Base-by-base conservation (phyloP, 2,888 invertebrate species). In the Catocala fraxini region DNA sequence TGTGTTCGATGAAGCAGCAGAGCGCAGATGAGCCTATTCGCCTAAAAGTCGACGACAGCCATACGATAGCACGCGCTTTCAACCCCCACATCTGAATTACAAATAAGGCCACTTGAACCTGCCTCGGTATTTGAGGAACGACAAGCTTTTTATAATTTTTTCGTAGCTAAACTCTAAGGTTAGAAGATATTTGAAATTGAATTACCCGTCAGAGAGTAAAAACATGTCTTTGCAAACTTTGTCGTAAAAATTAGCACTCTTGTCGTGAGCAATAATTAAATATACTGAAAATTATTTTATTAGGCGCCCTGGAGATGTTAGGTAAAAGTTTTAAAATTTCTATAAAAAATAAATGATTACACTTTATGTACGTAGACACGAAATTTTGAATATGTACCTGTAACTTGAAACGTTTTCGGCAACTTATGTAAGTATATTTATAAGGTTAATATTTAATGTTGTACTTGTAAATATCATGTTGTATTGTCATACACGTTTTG, bases 31-130 rank as follows among this genome's bases (percentile, higher is more conserved):
- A 73, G 65, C 59, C 61, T 43, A 64, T 73, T 70, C 64, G 65
- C 65, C 68, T 69, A 63, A 75, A 75, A 71, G 60, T 74, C 65
- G 52, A 63, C 65, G 56, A 73, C 65, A 61, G 58, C 59, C 65
- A 56, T 57, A 65, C 70, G 66, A 65, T 63, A 63, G 33, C 42
- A 64, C 46, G 48, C 73, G 68, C 71, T 75, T 69, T 72, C 72
- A 72, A 74, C 71, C 59, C 61, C 70, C 76, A 71, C 79, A 84
- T 86, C 81, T 84, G 84, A 85, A 84, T 87, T 73, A 81, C 84
- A 87, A 84, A 87, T 85, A 77, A 80, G 81, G 69, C 64, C 51
- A 73, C 75, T 79, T 61, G 57, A 70, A 54, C 66, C 57, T 64
- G 65, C 54, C 56, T 64, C 64, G 58, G 58, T 66, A 66, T 75